These are phyloP conservation scores for Altica lythri DNA, from an alignment of 2,888 invertebrate genomes.

Conservation along the genomic window DNA sequence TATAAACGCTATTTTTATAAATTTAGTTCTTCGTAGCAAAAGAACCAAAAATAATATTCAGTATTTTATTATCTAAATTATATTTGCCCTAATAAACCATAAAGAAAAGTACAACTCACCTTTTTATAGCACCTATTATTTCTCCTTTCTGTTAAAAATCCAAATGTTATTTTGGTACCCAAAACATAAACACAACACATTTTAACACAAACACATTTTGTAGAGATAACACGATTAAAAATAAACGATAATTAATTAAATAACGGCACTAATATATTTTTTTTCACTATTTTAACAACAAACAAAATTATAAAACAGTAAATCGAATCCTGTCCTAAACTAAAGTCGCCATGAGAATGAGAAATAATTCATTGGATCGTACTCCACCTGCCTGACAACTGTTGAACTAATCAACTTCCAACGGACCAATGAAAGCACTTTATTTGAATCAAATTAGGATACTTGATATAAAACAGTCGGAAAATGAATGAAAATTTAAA, in stretches of 20 bases:
- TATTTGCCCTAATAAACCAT: background rate
- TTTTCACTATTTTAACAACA: constrained; percentile 35
- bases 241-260: constrained; percentile 27
- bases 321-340: constrained; percentile 37
- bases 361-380: constrained; percentile 38
- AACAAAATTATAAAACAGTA: constrained; percentile 40
- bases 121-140: constrained; percentile 36
- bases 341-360: constrained; percentile 45
- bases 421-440: constrained; percentile 19
- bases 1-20: background rate
- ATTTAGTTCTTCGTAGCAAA: background rate
- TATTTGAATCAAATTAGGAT: constrained; percentile 12
- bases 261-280: constrained; percentile 33
- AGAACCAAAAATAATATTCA: background rate
- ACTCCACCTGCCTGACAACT: constrained; percentile 50
- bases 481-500: too few relatives aligned
- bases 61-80: background rate
- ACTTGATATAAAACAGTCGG: too few relatives aligned
- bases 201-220: constrained; percentile 49
- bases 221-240: constrained; percentile 33
- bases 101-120: constrained; percentile 32
- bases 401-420: constrained; percentile 48
- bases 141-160: constrained; percentile 42
- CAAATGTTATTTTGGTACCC: constrained; percentile 46
- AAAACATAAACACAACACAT: constrained; percentile 52